Conservation (phyloP, 2,113 vertebrate species). For the Chloropsis cyanopogon region DNA sequence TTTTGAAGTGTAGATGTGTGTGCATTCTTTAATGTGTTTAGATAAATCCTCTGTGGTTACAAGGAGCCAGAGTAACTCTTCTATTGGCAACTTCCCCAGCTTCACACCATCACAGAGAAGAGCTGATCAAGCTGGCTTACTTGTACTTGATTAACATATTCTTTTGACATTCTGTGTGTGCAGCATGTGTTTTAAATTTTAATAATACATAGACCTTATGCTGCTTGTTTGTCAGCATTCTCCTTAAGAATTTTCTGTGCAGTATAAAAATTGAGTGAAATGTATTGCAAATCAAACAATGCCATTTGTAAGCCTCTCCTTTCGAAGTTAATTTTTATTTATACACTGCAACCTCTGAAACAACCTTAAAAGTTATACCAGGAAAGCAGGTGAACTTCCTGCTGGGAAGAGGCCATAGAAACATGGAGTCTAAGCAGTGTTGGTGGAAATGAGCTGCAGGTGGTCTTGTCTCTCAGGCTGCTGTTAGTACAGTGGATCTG, state of each 20-base stretch:
- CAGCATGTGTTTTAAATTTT: conserved; percentile 63
- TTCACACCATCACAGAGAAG: not conserved
- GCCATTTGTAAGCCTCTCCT: conserved; percentile 9
- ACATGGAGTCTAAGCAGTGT: not conserved
- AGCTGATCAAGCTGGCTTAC: conserved; percentile 17
- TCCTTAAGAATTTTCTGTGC: not conserved
- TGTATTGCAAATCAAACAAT: conserved; percentile 13
- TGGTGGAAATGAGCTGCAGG: not conserved
- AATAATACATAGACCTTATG: conserved; percentile 53
- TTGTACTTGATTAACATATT: conserved; percentile 44
- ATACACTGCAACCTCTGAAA: not conserved
- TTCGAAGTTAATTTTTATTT: conserved; percentile 51
- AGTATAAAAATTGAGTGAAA: not conserved
- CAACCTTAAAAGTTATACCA: not conserved
- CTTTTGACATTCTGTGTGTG: conserved; percentile 51
- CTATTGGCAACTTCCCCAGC: not conserved
- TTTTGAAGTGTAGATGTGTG: not conserved
- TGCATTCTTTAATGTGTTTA: not conserved
- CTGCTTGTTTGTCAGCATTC: conserved; percentile 35
- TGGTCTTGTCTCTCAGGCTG: not conserved
- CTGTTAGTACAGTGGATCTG: not conserved
- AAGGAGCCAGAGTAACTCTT: not conserved
- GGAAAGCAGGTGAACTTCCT: not conserved
- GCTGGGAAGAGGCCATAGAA: not conserved
- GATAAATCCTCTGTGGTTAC: not conserved